Conservation (phyloP, 1,140 invertebrate species). For the Drosophila neocordata region DNA sequence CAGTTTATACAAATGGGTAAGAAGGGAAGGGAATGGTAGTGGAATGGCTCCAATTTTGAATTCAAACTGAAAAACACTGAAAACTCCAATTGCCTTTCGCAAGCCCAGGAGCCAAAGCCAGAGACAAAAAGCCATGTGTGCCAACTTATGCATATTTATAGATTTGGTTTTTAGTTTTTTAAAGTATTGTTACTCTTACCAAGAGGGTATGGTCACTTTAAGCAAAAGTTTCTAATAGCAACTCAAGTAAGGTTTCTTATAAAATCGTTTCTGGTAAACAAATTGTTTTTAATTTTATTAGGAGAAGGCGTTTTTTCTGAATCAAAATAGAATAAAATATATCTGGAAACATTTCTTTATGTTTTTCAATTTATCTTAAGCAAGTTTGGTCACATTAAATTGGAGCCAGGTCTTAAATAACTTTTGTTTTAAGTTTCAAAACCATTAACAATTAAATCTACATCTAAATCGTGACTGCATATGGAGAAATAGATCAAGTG, state of each 20-base stretch:
- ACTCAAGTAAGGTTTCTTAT: neutral
- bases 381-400: too few species aligned
- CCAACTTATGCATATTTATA: constrained; percentile 29
- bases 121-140: constrained; percentile 12
- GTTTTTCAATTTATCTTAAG: too few species aligned
- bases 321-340: too few species aligned
- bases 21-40: neutral
- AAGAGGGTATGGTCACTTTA: neutral
- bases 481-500: too few species aligned
- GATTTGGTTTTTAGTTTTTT: constrained; percentile 15
- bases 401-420: too few species aligned
- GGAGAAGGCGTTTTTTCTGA: too few species aligned
- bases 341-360: too few species aligned
- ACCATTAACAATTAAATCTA: too few species aligned
- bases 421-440: too few species aligned
- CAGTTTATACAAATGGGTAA: neutral
- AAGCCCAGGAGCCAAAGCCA: constrained; percentile 7
- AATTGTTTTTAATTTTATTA: too few species aligned
- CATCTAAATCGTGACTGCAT: too few species aligned
- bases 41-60: neutral
- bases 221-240: neutral
- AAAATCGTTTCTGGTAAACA: too few species aligned
- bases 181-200: neutral
- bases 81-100: constrained; percentile 6
- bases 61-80: neutral